Evolutionary conservation across 37 sponge, comb jelly and placozoan genomes (phyloP), one percentile per base, ranked within the genome.

Genomic region (Oscarella lobularis): DNA sequence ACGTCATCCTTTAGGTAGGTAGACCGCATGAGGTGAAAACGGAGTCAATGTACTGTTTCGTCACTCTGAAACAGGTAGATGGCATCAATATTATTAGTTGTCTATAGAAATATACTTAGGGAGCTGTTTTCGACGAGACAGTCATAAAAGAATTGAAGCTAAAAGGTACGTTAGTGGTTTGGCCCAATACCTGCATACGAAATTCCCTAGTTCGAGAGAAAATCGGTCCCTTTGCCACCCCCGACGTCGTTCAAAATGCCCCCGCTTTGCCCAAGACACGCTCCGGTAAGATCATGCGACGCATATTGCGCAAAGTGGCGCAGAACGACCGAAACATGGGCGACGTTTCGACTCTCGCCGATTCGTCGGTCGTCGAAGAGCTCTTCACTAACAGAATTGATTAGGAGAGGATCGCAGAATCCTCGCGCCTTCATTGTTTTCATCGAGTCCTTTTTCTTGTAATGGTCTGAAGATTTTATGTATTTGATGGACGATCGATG

Each of bases 191-290:
- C n/a, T n/a, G n/a, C n/a, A n/a, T n/a, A n/a, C n/a, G n/a, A n/a
- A n/a, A n/a, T 48, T 48, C 60, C 60, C 60, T 81, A 67, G 74
- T 80, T 20, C 39, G 81, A 39, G 32, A 40, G 39, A 80, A 83
- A 72, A 91, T 98, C 66, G 99, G 86, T 0, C 65, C 87, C 9
- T 94, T 98, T 85, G 95, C 99, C 3, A 70, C 78, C 1, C 99
- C 99, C 2, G 84, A 88, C 40, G 76, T 39, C 33, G 2, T 80
- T 1, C 82, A 96, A 86, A 66, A 85, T 39, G 83, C 85, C n/a
- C 95, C 99, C 35, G 92, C 88, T 5, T 76, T 98, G 38, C 99
- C 99, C 0, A 98, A 98, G 86, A 98, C 99, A n/a, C 85, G 99
- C 35, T 94, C 95, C 36, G 99, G 99, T 4, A 98, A 98, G 78